Evolutionary conservation across 2,888 invertebrate species (phyloP).

Genomic region (Odontothrips loti): DNA sequence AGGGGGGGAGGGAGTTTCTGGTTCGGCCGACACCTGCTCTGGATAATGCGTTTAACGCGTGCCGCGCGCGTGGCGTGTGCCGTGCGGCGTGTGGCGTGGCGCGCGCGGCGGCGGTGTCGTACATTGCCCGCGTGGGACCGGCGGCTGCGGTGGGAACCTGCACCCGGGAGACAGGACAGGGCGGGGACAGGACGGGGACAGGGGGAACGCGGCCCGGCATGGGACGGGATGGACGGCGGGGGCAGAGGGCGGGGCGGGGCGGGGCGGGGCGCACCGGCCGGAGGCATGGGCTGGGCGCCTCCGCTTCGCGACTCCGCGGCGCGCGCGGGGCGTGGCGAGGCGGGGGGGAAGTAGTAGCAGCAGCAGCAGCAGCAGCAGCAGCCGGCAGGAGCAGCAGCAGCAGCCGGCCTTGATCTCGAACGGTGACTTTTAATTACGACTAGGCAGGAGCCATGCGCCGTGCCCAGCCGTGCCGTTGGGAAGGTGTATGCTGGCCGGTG

Average conservation of each 20-base stretch:
- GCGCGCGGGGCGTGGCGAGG: not conserved
- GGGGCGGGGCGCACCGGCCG: not conserved
- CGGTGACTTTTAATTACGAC: constrained; percentile 2
- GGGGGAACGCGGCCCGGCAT: not conserved
- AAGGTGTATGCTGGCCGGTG: not conserved
- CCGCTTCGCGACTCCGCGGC: not conserved
- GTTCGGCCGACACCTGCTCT: no score
- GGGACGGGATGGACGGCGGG: not conserved
- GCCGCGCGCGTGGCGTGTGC: no score
- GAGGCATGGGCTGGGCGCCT: not conserved
- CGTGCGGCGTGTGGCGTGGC: no score
- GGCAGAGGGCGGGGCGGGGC: not conserved
- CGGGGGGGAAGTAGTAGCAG: not conserved
- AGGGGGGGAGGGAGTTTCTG: no score
- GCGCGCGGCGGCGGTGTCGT: no score
- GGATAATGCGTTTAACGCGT: no score
- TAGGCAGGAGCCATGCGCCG: not conserved
- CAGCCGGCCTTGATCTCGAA: not conserved
- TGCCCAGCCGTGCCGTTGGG: not conserved
- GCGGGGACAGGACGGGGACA: not conserved
- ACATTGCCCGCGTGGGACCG: not conserved
- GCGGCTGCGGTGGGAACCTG: not conserved
- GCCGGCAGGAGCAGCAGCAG: not conserved
- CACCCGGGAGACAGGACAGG: not conserved
- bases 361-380: not conserved